Base-by-base conservation (phyloP, 2,888 invertebrate genomes). In the Pyrrhia umbra region DNA sequence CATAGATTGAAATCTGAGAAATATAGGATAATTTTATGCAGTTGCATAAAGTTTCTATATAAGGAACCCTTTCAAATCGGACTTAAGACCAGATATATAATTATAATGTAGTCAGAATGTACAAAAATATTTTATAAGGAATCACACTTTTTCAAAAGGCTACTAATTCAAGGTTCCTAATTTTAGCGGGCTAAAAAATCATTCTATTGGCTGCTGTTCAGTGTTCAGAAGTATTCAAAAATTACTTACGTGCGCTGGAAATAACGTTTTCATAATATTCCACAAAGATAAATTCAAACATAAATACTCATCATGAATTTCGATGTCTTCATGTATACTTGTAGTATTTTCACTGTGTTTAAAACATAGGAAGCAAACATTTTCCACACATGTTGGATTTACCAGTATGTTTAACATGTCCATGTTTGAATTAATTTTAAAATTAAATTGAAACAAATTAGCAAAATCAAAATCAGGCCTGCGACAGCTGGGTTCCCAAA, bases 301-400 rank as follows among this genome's bases (percentile, higher is more conserved):
- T 21, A 75, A 65, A 47, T 74, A 70, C 55, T 86, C 79, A 25
- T 80, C 77, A 30, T 71, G 65, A 59, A 91, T 77, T 62, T 84
- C 77, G 61, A 77, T 49, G 30, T 83, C 39, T 21, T 79, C 80
- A 13, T 68, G 23, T 52, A 79, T 74, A 70, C 68, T 70, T 21
- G 57, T 65, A 9, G 70, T 69, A 6, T 77, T 77, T 1, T 66
- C 65, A 23, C 75, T 67, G 34, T 74, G 60, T 65, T 85, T 86
- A 23, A 81, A 89, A 79, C 91, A 91, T n/a, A 91, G 64, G 52
- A 88, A 89, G 72, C 91, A 91, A 30, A 83, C 52, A 40, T 68
- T 68, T 39, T 63, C 71, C 6, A 51, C 47, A 20, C 47, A 60
- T 20, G 61, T 42, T n/a, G 62, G 65, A 47, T 77, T 69, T 15